Evolutionary conservation across 2,888 invertebrate species (phyloP).

Genomic region (Thysanoteuthis rhombus): DNA sequence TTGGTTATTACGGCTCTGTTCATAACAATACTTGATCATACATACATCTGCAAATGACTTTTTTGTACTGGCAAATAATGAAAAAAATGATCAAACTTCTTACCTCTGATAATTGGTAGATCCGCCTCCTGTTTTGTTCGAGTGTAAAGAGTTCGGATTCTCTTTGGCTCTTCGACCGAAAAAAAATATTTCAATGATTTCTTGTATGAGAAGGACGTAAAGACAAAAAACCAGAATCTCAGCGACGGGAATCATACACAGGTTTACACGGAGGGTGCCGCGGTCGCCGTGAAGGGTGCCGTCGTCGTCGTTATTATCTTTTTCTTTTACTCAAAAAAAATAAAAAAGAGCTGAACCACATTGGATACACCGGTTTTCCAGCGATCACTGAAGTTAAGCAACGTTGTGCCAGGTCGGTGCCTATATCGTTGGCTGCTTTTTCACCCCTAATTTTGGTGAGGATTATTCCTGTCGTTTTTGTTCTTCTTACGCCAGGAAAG

Average conservation of each 20-base stretch:
- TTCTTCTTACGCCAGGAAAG: too few relatives aligned
- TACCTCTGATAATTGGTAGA: conserved; percentile 12
- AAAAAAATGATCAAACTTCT: neutral
- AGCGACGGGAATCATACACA: neutral
- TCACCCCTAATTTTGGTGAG: too few relatives aligned
- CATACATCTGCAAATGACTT: too few relatives aligned
- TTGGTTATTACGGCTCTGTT: too few relatives aligned
- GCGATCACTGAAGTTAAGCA: too few relatives aligned
- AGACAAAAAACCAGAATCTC: neutral
- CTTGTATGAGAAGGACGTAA: neutral
- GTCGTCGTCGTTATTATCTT: neutral
- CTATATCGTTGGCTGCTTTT: too few relatives aligned
- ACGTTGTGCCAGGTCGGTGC: too few relatives aligned
- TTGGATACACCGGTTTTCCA: too few relatives aligned
- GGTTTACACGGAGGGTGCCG: neutral
- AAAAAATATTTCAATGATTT: neutral
- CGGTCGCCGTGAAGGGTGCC: neutral
- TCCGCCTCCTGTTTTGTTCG: neutral
- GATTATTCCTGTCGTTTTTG: too few relatives aligned
- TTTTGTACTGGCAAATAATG: too few relatives aligned
- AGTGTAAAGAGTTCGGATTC: neutral
- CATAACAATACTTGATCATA: too few relatives aligned
- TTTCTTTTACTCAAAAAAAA: neutral
- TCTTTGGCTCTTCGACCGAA: neutral
- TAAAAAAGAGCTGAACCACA: too few relatives aligned